These are phyloP conservation scores for Hymenopus coronatus DNA, from an alignment of 2,888 invertebrate genomes.

Conservation along the genomic window DNA sequence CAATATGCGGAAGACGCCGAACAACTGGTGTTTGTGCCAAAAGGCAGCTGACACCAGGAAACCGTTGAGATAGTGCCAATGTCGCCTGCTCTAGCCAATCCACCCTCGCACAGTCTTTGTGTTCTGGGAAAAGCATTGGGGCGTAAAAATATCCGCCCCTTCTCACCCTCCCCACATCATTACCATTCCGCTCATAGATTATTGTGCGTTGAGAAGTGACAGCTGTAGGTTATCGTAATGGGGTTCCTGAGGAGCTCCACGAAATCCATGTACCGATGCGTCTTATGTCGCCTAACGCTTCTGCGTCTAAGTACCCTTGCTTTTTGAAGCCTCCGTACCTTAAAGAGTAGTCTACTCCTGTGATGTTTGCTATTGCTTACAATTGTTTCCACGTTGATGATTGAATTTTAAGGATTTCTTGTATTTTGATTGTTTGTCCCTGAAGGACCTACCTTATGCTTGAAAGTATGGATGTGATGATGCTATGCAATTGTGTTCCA, in stretches of 20 bases:
- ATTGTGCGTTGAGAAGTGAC: background rate
- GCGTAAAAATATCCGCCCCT: conserved; percentile 4
- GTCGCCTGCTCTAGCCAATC: background rate
- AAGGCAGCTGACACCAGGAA: background rate
- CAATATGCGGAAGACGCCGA: background rate
- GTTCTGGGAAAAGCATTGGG: background rate
- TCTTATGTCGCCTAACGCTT: background rate
- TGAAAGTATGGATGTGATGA: no score
- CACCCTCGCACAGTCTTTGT: background rate
- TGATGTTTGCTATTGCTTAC: no score
- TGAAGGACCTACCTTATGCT: no score
- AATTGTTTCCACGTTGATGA: no score
- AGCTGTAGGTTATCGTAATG: background rate
- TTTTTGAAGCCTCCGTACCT: background rate
- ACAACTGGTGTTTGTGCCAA: background rate
- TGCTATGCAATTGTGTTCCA: no score
- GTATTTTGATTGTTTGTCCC: no score
- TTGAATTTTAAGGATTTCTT: no score
- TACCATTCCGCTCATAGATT: conserved; percentile 8
- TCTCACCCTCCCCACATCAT: background rate
- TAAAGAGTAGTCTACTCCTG: background rate
- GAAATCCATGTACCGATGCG: background rate
- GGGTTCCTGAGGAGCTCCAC: background rate
- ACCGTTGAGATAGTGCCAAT: background rate
- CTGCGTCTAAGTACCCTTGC: background rate